phyloP scores from a whole-genome alignment of 23 tunicate genomes.

The Oikopleura vanhoeffeni region DNA sequence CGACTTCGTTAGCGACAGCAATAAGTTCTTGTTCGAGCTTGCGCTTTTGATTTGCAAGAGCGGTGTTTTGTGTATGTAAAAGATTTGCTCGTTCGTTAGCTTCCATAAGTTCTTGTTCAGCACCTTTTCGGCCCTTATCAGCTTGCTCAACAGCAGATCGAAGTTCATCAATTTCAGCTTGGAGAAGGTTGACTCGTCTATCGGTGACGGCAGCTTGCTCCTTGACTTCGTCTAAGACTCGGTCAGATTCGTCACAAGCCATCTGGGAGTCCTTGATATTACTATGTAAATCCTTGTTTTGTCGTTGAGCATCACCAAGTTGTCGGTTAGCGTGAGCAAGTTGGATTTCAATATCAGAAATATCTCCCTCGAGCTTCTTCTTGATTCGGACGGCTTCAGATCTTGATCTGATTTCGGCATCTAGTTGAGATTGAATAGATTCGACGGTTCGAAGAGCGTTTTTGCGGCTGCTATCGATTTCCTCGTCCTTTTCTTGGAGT shows the following conservation, averaged over 20 bases:
- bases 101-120: too few species aligned
- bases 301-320: constrained; percentile 29
- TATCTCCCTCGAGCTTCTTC: constrained; percentile 78
- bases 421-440: constrained; percentile 79
- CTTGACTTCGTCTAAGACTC: neutral
- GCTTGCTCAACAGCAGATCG: too few species aligned
- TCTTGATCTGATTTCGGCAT: constrained; percentile 63
- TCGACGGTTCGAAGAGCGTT: constrained; percentile 74
- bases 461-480: constrained; percentile 44
- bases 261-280: neutral
- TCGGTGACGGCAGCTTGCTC: neutral
- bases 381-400: too few species aligned
- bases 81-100: too few species aligned
- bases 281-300: neutral
- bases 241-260: neutral
- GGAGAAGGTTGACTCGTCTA: neutral
- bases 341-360: constrained; percentile 64
- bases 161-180: too few species aligned
- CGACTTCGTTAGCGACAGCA: constrained; percentile 16
- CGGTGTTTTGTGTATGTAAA: too few species aligned
- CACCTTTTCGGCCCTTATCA: constrained; percentile 19
- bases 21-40: too few species aligned
- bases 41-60: too few species aligned
- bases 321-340: constrained; percentile 84
- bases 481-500: too few species aligned